Percentiles rank a stretch among this genome's conserved stretches.
These are phyloP conservation scores for Danionella cerebrum DNA, from an alignment of 2,113 vertebrate species.

Conservation along the genomic window DNA sequence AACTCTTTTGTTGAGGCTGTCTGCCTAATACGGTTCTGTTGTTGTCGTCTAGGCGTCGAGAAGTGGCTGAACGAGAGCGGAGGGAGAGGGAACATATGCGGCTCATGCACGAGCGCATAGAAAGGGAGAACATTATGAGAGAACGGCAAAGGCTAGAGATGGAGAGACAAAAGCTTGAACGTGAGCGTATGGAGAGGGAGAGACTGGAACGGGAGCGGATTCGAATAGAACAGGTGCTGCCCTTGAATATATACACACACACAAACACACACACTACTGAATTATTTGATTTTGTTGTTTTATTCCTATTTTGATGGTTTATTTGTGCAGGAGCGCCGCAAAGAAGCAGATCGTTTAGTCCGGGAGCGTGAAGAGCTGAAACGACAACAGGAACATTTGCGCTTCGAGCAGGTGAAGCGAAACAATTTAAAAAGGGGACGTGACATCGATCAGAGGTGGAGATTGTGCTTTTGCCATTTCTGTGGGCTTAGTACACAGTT, in stretches of 20 bases:
- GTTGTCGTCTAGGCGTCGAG: conserved; percentile 71
- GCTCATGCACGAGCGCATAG: conserved; percentile 84
- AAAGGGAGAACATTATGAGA: conserved; percentile 84
- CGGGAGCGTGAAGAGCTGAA: conserved; percentile 89
- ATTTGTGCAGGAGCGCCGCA: conserved; percentile 80
- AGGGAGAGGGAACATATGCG: conserved; percentile 81
- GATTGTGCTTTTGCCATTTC: not conserved
- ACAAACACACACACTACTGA: not conserved
- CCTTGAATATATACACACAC: not conserved
- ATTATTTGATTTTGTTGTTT: not conserved
- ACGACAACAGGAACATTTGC: conserved; percentile 94
- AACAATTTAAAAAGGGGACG: conserved; percentile 89
- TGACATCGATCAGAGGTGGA: conserved; percentile 87
- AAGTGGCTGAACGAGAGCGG: conserved; percentile 80
- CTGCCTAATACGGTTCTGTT: too few relatives aligned
- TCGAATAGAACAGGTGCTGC: conserved; percentile 88
- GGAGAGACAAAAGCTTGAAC: conserved; percentile 90
- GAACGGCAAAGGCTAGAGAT: conserved; percentile 90
- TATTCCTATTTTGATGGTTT: not conserved
- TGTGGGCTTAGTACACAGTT: not conserved
- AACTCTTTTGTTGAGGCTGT: not conserved
- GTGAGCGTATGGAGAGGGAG: conserved; percentile 92
- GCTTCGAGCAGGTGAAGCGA: conserved; percentile 93
- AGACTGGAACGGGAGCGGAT: conserved; percentile 89
- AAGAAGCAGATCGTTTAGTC: conserved; percentile 89